These are phyloP conservation scores for Temnothorax nylanderi DNA, from an alignment of 1,140 invertebrate species.

Conservation along the genomic window DNA sequence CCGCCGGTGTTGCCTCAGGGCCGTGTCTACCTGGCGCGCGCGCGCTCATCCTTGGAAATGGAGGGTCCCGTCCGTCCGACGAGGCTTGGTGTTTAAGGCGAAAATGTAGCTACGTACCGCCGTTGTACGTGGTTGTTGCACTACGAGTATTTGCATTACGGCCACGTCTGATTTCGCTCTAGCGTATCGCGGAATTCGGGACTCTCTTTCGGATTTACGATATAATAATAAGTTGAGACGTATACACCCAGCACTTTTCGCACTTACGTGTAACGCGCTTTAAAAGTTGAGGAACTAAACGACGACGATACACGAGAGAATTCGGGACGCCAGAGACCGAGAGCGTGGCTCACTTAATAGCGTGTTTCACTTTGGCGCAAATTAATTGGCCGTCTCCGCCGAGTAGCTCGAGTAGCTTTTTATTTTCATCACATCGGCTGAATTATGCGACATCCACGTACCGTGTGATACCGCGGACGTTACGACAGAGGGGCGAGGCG, in stretches of 20 bases:
- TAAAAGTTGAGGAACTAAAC: slow-evolving; percentile 22
- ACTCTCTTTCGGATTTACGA: not conserved
- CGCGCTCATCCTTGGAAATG: slow-evolving; percentile 75
- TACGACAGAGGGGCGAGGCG: not conserved
- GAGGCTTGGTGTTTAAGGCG: slow-evolving; percentile 1
- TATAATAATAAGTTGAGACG: slow-evolving; percentile 17
- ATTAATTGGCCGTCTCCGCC: slow-evolving; percentile 27
- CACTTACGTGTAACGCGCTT: not conserved
- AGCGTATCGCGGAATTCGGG: not conserved
- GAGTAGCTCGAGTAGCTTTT: slow-evolving; percentile 29
- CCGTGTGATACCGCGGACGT: slow-evolving; percentile 3
- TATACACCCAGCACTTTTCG: not conserved
- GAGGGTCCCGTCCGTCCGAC: not conserved
- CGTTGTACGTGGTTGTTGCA: not conserved
- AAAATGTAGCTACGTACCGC: slow-evolving; percentile 17
- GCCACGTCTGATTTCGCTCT: not conserved
- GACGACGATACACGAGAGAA: not conserved
- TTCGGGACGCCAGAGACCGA: not conserved
- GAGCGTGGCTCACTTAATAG: not conserved
- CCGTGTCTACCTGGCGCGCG: slow-evolving; percentile 76
- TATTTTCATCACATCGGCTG: slow-evolving; percentile 39
- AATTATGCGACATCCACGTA: slow-evolving; percentile 31
- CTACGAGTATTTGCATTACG: slow-evolving; percentile 8
- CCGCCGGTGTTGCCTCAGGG: slow-evolving; percentile 80
- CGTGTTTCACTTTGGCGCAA: slow-evolving; percentile 15